These are phyloP conservation scores for Metellina segmentata DNA, from an alignment of 2,888 invertebrate species.

Conservation along the genomic window DNA sequence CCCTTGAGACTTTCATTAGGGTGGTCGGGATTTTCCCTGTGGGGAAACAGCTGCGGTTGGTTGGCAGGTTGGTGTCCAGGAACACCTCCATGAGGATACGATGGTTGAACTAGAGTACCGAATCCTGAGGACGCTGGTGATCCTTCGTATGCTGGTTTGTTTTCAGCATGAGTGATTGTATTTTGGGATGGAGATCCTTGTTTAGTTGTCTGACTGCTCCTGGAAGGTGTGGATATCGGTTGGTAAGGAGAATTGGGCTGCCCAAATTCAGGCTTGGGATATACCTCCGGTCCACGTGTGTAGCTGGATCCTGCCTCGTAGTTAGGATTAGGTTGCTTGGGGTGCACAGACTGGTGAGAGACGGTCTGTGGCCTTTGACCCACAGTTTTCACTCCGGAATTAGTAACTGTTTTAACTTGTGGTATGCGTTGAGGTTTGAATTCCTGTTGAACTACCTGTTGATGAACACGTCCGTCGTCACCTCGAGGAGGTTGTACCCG, in stretches of 20 bases:
- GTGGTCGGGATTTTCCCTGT: constrained; percentile 74
- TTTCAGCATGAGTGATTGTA: constrained; percentile 40
- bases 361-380: constrained; percentile 45
- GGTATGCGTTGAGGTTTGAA: constrained; percentile 42
- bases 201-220: constrained; percentile 45
- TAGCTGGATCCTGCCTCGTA: constrained; percentile 64
- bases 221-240: constrained; percentile 68
- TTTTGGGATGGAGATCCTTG: constrained; percentile 66
- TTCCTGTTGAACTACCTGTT: constrained; percentile 22
- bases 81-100: constrained; percentile 41
- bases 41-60: constrained; percentile 68
- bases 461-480: constrained; percentile 29
- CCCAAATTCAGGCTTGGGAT: constrained; percentile 73
- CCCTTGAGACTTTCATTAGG: constrained; percentile 73
- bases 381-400: constrained; percentile 51
- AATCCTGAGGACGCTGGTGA: constrained; percentile 36
- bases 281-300: constrained; percentile 64
- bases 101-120: constrained; percentile 39
- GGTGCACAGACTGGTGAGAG: constrained; percentile 32
- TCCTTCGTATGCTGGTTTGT: constrained; percentile 40
- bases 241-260: constrained; percentile 56
- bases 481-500: constrained; percentile 26
- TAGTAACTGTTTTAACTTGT: constrained; percentile 11
- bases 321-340: constrained; percentile 54
- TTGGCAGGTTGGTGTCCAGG: constrained; percentile 72